Conservation (phyloP, 2,888 invertebrate species). For the Belgica antarctica region DNA sequence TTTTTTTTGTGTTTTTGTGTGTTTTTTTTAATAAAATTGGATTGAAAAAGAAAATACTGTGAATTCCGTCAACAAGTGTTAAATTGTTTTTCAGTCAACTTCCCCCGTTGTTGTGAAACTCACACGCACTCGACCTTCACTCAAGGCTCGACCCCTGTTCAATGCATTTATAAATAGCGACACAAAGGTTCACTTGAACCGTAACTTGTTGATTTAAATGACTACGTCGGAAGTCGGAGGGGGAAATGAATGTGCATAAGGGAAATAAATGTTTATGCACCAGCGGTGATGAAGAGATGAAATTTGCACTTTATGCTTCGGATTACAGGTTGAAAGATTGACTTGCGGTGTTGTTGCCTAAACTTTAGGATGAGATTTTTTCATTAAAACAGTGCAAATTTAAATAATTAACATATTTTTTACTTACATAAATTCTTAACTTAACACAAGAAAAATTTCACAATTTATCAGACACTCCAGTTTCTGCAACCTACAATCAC, state of each 20-base stretch:
- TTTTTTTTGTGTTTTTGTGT: conserved; percentile 9
- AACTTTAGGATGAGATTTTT: too few relatives aligned
- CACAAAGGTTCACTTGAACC: conserved; percentile 40
- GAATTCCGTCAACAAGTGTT: conserved; percentile 22
- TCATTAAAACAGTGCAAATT: too few relatives aligned
- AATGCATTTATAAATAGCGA: conserved; percentile 1
- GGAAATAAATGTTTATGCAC: too few relatives aligned
- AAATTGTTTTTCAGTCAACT: conserved; percentile 10
- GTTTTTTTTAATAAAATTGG: background rate
- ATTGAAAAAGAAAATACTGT: background rate
- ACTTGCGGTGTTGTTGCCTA: too few relatives aligned
- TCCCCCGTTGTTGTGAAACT: background rate
- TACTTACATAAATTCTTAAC: too few relatives aligned
- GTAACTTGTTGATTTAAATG: conserved; percentile 31
- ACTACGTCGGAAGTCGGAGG: background rate
- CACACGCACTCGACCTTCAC: conserved; percentile 13
- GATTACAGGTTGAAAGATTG: too few relatives aligned
- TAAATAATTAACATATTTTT: too few relatives aligned
- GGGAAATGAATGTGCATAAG: conserved; percentile 13
- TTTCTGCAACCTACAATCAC: too few relatives aligned
- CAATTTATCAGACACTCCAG: too few relatives aligned
- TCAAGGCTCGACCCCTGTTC: background rate
- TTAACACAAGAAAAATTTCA: too few relatives aligned
- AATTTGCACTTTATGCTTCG: too few relatives aligned
- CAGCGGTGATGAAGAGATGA: too few relatives aligned